Percentiles rank a stretch among this genome's conserved stretches.
Evolutionary conservation across 2,888 invertebrate genomes (phyloP).

Genomic region (Hyalella azteca): DNA sequence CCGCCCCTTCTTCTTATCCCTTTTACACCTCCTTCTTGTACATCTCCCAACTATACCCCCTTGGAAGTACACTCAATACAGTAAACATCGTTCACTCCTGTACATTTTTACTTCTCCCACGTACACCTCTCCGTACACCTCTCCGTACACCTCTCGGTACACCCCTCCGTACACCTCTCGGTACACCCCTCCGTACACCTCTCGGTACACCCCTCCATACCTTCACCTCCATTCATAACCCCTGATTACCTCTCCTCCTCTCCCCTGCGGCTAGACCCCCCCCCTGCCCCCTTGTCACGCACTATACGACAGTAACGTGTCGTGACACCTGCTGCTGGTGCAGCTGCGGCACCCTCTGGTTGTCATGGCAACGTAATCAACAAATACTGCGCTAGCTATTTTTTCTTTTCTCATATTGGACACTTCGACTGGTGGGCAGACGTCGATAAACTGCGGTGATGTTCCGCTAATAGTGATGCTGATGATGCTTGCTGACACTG

Average conservation of each 20-base stretch:
- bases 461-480: too few relatives aligned
- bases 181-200: not conserved
- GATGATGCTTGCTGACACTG: too few relatives aligned
- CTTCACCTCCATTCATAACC: not conserved
- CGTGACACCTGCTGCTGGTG: conserved; percentile 17
- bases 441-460: too few relatives aligned
- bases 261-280: not conserved
- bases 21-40: too few relatives aligned
- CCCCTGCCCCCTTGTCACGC: not conserved
- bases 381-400: not conserved
- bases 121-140: too few relatives aligned
- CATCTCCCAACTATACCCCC: too few relatives aligned
- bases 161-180: not conserved
- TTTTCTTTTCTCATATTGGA: not conserved
- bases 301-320: not conserved
- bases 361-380: conserved; percentile 3
- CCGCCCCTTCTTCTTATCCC: too few relatives aligned
- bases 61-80: too few relatives aligned
- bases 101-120: too few relatives aligned
- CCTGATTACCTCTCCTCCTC: not conserved
- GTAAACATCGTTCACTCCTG: too few relatives aligned
- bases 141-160: too few relatives aligned
- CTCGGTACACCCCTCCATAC: not conserved
- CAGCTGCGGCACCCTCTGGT: not conserved
- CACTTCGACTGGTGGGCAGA: not conserved